Evolutionary conservation across 2,797 vertebrate species (phyloP), one percentile per base, ranked within the genome.

Genomic region (Babyrousa celebensis): DNA sequence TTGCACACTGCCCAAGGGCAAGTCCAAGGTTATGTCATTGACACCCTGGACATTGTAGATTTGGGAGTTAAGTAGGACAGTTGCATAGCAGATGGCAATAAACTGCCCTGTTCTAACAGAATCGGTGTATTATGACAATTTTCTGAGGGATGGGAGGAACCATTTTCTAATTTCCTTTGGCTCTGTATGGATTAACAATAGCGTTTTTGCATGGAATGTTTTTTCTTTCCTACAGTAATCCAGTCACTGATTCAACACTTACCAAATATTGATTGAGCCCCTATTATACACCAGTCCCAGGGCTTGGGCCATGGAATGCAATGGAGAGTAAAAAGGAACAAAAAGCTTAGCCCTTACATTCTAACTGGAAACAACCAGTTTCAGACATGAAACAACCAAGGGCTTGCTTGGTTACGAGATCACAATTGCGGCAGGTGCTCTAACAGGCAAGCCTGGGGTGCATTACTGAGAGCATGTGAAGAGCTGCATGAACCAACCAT

Each of bases 381-480:
- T 48, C 43, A 48, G 43, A 48, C 43, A 7, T 48, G 6, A 54
- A 23, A 18, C 18, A 1, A 20, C 40, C 56, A 10, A 43, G 29
- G 17, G 29, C 15, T 3, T 4, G 1, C 2, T 4, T 10, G 17
- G 12, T 0, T 2, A 10, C 27, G 20, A 11, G n/a, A 12, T 12
- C 15, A 12, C 12, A 36, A 0, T 2, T 8, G 20, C 10, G 36
- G 27, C 56, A 10, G 5, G 15, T 9, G 15, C 3, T 12, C 6
- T 10, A 40, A n/a, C 0, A 0, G n/a, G 32, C 1, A 29, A 78
- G 17, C 0, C 9, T 12, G 25, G 56, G 48, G 1, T 23, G 40
- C n/a, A n/a, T n/a, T 43, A 9, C 16, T 0, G n/a, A 63, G 27
- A 23, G 10, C 56, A 1, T 21, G 5, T 3, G 3, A 10, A 15